Base-by-base conservation (phyloP, 2,113 vertebrate genomes). In the Aythya baeri region DNA sequence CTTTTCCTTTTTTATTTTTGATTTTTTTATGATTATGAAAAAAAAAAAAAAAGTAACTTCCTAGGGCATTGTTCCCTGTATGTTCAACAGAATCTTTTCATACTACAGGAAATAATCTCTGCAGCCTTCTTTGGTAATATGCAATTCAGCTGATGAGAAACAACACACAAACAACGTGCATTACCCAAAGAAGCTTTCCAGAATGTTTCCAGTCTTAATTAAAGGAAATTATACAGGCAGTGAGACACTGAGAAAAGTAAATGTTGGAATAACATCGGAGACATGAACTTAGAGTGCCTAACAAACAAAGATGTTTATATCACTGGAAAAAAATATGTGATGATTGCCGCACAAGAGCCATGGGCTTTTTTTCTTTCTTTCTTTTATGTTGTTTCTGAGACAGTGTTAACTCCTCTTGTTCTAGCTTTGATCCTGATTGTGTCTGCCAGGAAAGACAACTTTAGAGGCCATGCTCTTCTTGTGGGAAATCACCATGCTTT, bases 181-280 rank as follows among this genome's bases (percentile, higher is more conserved):
- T 95, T 94, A 95, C 88, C 78, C 88, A 79, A 91, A 91, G 94
- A 95, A 96, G 94, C 91, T 94, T 96, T 94, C 94, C 83, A 95
- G 93, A 96, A 93, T 74, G 91, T 96, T 96, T 97, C 95, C 92
- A 95, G 89, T 95, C 88, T 95, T 96, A 90, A 93, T 87, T 94
- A 91, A 91, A 91, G 68, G 84, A 94, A 96, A 95, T 93, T 54
- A 87, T 83, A 88, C 75, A 89, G 94, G 96, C 96, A 95, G 91
- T 96, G 96, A 96, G 90, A 96, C 83, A 70, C 79, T 88, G 81
- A 95, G 90, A 66, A 88, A 94, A 96, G 61, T 81, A 95, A 92
- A 96, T 68, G 88, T 96, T 97, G 96, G 93, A 94, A 63, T 89
- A 91, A 89, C 88, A 79, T 85, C 66, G 71, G 82, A 92, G 74